Evolutionary conservation across 2,797 vertebrate genomes (phyloP).

Genomic region (Labroides dimidiatus): DNA sequence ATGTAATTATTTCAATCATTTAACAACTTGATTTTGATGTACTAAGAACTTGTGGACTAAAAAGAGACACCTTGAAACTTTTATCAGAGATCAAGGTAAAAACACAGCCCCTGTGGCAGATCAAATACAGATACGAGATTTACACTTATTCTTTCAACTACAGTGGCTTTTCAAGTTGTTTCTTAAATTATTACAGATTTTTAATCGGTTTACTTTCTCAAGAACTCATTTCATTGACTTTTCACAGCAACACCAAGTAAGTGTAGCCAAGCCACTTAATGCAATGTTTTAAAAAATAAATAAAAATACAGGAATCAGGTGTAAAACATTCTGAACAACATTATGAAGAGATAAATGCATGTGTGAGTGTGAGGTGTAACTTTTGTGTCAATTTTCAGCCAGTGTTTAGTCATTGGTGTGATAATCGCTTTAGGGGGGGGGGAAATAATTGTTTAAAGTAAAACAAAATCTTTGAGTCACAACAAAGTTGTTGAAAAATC

Average conservation of each 20-base stretch:
- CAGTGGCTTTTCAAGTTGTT: slow-evolving; percentile 3
- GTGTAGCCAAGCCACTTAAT: slow-evolving; percentile 8
- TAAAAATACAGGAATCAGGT: slow-evolving; percentile 45
- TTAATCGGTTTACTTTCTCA: slow-evolving; percentile 15
- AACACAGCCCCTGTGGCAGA: slow-evolving; percentile 43
- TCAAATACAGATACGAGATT: slow-evolving; percentile 38
- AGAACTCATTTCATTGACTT: slow-evolving; percentile 15
- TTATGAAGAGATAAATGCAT: slow-evolving; percentile 35
- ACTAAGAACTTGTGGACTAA: slow-evolving; percentile 12
- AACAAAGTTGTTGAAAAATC: slow-evolving; percentile 23
- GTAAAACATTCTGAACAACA: slow-evolving; percentile 36
- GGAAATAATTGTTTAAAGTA: slow-evolving; percentile 26
- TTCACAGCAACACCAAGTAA: slow-evolving; percentile 25
- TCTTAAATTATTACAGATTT: slow-evolving; percentile 9
- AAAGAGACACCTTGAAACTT: slow-evolving; percentile 20
- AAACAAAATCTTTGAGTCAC: slow-evolving; percentile 14
- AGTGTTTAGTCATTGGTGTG: slow-evolving; percentile 50
- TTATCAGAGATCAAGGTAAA: slow-evolving; percentile 26
- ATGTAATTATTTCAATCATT: slow-evolving; percentile 18
- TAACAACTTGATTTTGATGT: slow-evolving; percentile 47
- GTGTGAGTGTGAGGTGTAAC: slow-evolving; percentile 54
- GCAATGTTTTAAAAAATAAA: slow-evolving; percentile 19
- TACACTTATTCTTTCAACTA: slow-evolving; percentile 8
- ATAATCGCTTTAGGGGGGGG: slow-evolving; percentile 4
- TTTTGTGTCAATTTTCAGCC: slow-evolving; percentile 60